A percentile compares a stretch with the other conserved stretches of the same genome.
Evolutionary conservation across 2,888 invertebrate genomes (phyloP).

Genomic region (Pogonocherus hispidulus): DNA sequence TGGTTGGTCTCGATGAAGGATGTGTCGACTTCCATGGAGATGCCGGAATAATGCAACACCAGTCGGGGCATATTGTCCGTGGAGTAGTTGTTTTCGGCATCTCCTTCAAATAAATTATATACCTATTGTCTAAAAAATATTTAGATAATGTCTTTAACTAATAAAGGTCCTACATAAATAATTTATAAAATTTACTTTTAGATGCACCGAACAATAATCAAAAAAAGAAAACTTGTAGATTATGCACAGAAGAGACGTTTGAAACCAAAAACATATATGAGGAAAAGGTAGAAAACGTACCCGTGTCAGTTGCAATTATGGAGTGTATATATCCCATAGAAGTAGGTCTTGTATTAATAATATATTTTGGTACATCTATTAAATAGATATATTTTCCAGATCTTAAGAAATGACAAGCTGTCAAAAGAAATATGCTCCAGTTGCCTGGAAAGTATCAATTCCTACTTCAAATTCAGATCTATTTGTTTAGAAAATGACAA

Average conservation of each 20-base stretch:
- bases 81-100: too few species aligned
- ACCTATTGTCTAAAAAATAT: too few species aligned
- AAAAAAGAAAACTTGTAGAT: conserved; percentile 38
- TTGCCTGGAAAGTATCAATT: conserved; percentile 55
- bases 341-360: conserved; percentile 40
- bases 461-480: conserved; percentile 58
- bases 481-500: conserved; percentile 57
- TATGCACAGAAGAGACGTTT: conserved; percentile 41
- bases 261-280: conserved; percentile 39
- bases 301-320: conserved; percentile 49
- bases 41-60: too few species aligned
- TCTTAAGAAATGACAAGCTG: conserved; percentile 55
- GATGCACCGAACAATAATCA: conserved; percentile 1
- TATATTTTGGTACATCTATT: conserved; percentile 8
- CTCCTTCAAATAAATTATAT: too few species aligned
- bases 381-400: conserved; percentile 44
- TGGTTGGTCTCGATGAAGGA: too few species aligned
- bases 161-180: too few species aligned
- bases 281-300: conserved; percentile 42
- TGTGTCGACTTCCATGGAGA: too few species aligned
- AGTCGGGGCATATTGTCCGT: too few species aligned
- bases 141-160: too few species aligned
- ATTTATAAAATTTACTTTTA: too few species aligned
- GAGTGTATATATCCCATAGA: conserved; percentile 53
- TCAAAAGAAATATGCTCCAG: conserved; percentile 59